A percentile compares a stretch with the other conserved stretches of the same genome.
Evolutionary conservation across 1,140 invertebrate genomes (phyloP).

Genomic region (Charaxes varanes): DNA sequence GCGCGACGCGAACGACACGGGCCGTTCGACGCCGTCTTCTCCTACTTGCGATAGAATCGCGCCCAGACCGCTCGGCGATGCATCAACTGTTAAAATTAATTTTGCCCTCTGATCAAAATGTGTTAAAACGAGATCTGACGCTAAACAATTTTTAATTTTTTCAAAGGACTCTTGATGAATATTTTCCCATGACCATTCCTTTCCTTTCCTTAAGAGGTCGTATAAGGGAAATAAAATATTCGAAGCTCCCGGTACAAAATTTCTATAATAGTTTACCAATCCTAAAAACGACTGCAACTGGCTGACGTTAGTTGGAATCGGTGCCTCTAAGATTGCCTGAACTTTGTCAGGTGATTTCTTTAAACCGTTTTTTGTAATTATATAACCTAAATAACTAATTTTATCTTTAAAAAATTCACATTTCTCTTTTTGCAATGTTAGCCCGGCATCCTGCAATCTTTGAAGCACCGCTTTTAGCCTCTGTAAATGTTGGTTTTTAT

Average conservation of each 20-base stretch:
- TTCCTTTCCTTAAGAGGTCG: constrained; percentile 23
- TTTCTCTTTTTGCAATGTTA: constrained; percentile 24
- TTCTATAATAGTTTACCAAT: constrained; percentile 31
- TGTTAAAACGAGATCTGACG: constrained; percentile 1
- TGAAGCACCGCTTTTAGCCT: constrained; percentile 15
- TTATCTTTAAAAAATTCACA: no score
- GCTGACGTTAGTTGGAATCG: constrained; percentile 12
- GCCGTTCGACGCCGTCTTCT: constrained; percentile 9
- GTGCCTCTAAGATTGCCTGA: constrained; percentile 17
- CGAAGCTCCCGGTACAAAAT: constrained; percentile 55
- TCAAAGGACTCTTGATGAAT: constrained; percentile 29
- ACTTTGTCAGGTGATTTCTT: constrained; percentile 23
- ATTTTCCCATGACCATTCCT: constrained; percentile 18
- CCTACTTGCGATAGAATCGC: constrained; percentile 37
- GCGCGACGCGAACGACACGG: constrained; percentile 20
- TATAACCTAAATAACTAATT: no score
- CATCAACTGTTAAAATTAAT: constrained; percentile 36
- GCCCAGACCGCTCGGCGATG: constrained; percentile 31
- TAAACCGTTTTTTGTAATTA: constrained; percentile 25
- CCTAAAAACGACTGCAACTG: constrained; percentile 27
- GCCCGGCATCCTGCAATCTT: constrained; percentile 21
- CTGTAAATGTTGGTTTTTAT: constrained; percentile 10
- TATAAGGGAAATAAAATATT: constrained; percentile 39
- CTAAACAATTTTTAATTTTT: background rate
- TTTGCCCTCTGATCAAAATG: constrained; percentile 40